Conservation (phyloP, 2,888 invertebrate genomes). For the Leuctra nigra region DNA sequence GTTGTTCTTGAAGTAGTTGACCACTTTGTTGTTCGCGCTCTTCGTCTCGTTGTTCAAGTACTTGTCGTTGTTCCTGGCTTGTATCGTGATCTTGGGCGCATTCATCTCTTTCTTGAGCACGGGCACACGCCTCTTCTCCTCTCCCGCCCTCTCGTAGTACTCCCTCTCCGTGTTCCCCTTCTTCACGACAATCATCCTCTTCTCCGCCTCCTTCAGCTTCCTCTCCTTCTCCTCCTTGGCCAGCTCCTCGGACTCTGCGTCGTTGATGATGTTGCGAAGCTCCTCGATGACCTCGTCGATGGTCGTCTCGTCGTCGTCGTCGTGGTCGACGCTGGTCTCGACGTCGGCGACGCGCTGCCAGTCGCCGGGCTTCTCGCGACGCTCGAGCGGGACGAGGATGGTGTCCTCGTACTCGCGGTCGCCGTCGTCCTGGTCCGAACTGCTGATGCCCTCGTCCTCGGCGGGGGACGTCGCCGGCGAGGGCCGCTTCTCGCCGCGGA, state of each 20-base stretch:
- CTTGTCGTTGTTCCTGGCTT: slow-evolving; percentile 7
- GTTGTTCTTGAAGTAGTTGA: slow-evolving; percentile 1
- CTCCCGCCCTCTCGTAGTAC: neutral
- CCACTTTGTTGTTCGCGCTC: slow-evolving; percentile 38
- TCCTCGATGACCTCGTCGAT: slow-evolving; percentile 86
- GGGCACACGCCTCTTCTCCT: neutral
- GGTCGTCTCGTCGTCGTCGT: slow-evolving; percentile 70
- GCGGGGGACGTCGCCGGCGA: slow-evolving; percentile 45
- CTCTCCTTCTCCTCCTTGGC: slow-evolving; percentile 13
- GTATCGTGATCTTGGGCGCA: slow-evolving; percentile 19
- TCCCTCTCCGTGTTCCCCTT: neutral
- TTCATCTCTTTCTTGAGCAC: slow-evolving; percentile 20
- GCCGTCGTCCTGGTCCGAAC: slow-evolving; percentile 56
- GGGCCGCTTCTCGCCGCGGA: slow-evolving; percentile 40
- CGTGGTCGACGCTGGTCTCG: slow-evolving; percentile 28
- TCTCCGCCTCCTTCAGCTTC: neutral
- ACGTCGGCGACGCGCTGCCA: slow-evolving; percentile 2
- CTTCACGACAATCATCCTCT: neutral
- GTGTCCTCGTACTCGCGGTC: slow-evolving; percentile 53
- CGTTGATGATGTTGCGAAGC: slow-evolving; percentile 74
- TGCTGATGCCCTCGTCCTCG: slow-evolving; percentile 84
- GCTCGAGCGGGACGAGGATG: slow-evolving; percentile 52
- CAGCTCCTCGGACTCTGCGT: slow-evolving; percentile 65
- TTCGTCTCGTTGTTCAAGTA: slow-evolving; percentile 26
- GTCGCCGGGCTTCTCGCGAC: slow-evolving; percentile 47